Conservation (phyloP, 2,797 vertebrate species). For the Rallus crepitans region DNA sequence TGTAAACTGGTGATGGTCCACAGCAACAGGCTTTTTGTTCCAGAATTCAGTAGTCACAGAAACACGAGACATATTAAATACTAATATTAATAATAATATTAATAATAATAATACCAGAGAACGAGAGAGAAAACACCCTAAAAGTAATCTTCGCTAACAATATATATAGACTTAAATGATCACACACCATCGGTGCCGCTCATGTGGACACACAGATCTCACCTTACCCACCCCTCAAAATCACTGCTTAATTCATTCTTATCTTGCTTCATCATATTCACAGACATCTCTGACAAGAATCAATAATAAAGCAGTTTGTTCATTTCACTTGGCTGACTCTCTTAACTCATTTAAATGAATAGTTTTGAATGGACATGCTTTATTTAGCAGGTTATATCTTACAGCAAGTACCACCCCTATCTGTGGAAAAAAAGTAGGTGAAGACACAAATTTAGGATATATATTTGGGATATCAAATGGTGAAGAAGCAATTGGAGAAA, state of each 20-base stretch:
- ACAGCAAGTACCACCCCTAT: background rate
- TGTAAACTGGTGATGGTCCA: background rate
- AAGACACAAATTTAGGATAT: background rate
- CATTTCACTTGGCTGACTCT: background rate
- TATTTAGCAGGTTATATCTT: slow-evolving; percentile 2
- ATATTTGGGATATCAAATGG: background rate
- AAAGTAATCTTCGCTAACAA: background rate
- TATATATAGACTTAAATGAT: background rate
- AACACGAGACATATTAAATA: background rate
- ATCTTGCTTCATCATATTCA: slow-evolving; percentile 6
- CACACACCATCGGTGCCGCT: background rate
- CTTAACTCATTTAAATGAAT: background rate
- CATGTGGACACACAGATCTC: background rate
- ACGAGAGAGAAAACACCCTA: accelerated
- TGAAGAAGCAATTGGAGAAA: background rate
- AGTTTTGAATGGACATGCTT: background rate
- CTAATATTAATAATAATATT: background rate
- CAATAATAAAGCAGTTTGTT: background rate
- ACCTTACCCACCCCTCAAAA: background rate
- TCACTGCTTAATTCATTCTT: background rate
- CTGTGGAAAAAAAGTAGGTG: background rate
- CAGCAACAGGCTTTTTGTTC: background rate
- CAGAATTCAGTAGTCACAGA: background rate
- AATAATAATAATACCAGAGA: background rate
- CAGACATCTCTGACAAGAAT: slow-evolving; percentile 37